phyloP scores from a whole-genome alignment of 2,797 vertebrate species.

The Rhabdophis nuchalis region DNA sequence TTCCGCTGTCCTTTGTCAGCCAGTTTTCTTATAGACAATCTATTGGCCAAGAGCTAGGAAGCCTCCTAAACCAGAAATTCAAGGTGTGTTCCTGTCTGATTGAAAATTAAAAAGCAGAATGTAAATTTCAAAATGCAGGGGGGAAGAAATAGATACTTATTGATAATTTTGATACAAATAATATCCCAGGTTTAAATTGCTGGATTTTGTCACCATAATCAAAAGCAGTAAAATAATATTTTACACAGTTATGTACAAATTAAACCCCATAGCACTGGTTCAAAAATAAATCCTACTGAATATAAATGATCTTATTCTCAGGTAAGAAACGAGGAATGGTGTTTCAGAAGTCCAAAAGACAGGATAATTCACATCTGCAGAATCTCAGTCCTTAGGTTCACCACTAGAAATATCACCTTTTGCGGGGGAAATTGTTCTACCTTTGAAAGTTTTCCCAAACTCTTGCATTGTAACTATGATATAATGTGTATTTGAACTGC shows the following conservation, averaged over 20 bases:
- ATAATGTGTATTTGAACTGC: slow-evolving; percentile 16
- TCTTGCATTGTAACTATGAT: neutral
- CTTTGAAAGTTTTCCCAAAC: neutral
- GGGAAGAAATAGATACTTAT: neutral
- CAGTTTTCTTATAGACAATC: neutral
- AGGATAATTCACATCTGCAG: neutral
- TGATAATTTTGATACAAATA: neutral
- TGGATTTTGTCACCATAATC: neutral
- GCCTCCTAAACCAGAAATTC: neutral
- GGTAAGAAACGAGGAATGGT: neutral
- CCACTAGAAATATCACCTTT: neutral
- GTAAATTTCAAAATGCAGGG: neutral
- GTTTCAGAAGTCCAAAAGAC: neutral
- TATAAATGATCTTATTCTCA: neutral
- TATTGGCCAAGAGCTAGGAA: neutral
- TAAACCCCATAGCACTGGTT: neutral
- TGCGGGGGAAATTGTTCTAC: neutral
- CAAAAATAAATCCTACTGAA: neutral
- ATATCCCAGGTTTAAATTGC: neutral
- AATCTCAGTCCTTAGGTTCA: neutral
- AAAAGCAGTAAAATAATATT: neutral
- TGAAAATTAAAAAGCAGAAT: neutral
- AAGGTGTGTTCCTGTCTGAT: neutral
- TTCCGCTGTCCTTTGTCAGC: neutral
- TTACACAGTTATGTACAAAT: neutral